phyloP scores from a whole-genome alignment of 2,113 vertebrate genomes.

The Saguinus imperator region DNA sequence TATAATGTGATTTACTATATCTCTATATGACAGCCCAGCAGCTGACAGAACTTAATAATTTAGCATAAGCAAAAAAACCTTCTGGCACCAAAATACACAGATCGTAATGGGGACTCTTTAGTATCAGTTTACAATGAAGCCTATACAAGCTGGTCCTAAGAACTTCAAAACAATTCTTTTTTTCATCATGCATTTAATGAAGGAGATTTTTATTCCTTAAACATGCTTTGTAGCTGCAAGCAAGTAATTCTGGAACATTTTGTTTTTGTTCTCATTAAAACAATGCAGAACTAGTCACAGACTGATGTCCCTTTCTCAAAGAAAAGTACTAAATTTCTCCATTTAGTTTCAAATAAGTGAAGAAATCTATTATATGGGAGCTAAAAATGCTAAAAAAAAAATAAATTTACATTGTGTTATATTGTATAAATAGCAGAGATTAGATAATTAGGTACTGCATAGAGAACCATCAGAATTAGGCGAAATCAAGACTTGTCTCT shows the following conservation, averaged over 20 bases:
- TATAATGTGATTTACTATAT: constrained; percentile 90
- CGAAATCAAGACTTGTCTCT: not conserved
- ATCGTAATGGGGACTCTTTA: constrained; percentile 84
- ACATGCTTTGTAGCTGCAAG: constrained; percentile 81
- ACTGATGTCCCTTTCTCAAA: constrained; percentile 40
- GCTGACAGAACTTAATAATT: constrained; percentile 92
- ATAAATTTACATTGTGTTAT: not conserved
- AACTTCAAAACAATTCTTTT: constrained; percentile 86
- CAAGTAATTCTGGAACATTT: constrained; percentile 76
- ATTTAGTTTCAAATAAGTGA: constrained; percentile 43
- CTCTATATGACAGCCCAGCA: constrained; percentile 87
- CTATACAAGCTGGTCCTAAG: constrained; percentile 77
- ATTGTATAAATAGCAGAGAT: not conserved
- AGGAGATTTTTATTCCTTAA: constrained; percentile 80
- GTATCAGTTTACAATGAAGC: constrained; percentile 87
- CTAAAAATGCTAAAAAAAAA: not conserved
- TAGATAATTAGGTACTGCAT: not conserved
- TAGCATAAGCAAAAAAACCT: constrained; percentile 86
- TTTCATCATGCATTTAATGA: constrained; percentile 81
- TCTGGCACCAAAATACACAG: constrained; percentile 87
- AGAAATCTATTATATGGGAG: not conserved
- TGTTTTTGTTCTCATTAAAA: constrained; percentile 80
- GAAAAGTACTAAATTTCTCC: constrained; percentile 31
- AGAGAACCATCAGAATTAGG: not conserved
- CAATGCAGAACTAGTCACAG: constrained; percentile 62